Conservation (phyloP, 2,113 vertebrate species). For the Larimichthys polyactis region DNA sequence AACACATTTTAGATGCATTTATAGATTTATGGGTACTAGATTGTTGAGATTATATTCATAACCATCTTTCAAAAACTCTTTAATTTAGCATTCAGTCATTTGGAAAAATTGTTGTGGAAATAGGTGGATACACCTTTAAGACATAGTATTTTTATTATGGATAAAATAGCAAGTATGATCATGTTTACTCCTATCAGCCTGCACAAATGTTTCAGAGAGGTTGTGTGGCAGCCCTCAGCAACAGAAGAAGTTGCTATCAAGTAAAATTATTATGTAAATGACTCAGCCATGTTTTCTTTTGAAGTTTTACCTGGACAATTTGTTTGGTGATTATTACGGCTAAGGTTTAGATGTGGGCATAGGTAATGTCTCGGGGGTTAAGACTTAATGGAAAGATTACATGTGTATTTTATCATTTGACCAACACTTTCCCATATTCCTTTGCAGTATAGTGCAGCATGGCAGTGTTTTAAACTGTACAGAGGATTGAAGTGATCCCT, state of each 20-base stretch:
- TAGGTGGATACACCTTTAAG: neutral
- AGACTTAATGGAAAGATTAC: conserved; percentile 29
- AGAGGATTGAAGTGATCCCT: conserved; percentile 36
- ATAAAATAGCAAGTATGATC: conserved; percentile 16
- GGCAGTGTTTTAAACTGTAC: conserved; percentile 11
- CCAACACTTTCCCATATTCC: neutral
- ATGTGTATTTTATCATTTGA: conserved; percentile 1
- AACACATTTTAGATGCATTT: too few species aligned
- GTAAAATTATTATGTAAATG: conserved; percentile 46
- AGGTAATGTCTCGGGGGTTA: conserved; percentile 18
- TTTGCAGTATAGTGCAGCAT: neutral
- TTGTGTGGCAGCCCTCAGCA: conserved; percentile 37
- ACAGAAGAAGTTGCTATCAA: conserved; percentile 41
- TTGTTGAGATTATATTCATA: neutral
- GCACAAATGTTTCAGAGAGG: conserved; percentile 39
- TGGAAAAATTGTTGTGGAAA: neutral
- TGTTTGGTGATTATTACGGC: conserved; percentile 32
- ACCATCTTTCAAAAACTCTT: neutral
- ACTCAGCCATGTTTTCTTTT: conserved; percentile 38
- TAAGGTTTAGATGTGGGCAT: conserved; percentile 12
- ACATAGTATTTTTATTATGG: neutral
- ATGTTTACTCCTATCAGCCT: conserved; percentile 10
- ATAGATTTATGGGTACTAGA: too few species aligned
- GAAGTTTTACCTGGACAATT: conserved; percentile 37
- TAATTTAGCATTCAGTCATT: neutral